These are phyloP conservation scores for Misgurnus mizolepis DNA, from an alignment of 2,113 vertebrate species.

Conservation along the genomic window DNA sequence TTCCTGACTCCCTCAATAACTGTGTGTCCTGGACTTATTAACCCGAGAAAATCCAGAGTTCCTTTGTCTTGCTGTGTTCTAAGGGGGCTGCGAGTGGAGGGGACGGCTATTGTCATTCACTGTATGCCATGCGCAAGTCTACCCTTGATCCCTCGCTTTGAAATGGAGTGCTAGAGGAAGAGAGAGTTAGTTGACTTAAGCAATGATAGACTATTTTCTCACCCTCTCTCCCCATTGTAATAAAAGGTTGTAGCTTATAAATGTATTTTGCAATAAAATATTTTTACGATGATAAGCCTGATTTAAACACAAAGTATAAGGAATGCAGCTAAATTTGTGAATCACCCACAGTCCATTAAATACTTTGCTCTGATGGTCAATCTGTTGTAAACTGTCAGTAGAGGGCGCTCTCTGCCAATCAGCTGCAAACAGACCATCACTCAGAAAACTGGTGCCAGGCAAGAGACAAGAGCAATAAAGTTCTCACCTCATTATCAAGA, in stretches of 20 bases:
- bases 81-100: conserved; percentile 63
- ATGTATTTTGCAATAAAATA: neutral
- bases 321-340: neutral
- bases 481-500: conserved; percentile 80
- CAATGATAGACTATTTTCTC: conserved; percentile 4
- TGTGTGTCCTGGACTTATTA: conserved; percentile 59
- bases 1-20: conserved; percentile 52
- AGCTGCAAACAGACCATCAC: conserved; percentile 33
- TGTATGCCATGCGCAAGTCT: conserved; percentile 72
- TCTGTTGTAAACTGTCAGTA: conserved; percentile 57
- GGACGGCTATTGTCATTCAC: conserved; percentile 77
- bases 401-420: conserved; percentile 69
- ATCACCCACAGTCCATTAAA: neutral
- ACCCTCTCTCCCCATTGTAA: neutral
- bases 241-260: neutral
- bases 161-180: conserved; percentile 65
- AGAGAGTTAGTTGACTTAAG: conserved; percentile 24
- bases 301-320: neutral
- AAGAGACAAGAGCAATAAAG: conserved; percentile 71
- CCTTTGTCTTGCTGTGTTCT: conserved; percentile 63
- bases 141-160: conserved; percentile 77
- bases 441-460: conserved; percentile 68
- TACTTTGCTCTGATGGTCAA: neutral
- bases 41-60: conserved; percentile 62
- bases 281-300: neutral